Conservation (phyloP, 2,888 invertebrate species). For the Ceraclea dissimilis region DNA sequence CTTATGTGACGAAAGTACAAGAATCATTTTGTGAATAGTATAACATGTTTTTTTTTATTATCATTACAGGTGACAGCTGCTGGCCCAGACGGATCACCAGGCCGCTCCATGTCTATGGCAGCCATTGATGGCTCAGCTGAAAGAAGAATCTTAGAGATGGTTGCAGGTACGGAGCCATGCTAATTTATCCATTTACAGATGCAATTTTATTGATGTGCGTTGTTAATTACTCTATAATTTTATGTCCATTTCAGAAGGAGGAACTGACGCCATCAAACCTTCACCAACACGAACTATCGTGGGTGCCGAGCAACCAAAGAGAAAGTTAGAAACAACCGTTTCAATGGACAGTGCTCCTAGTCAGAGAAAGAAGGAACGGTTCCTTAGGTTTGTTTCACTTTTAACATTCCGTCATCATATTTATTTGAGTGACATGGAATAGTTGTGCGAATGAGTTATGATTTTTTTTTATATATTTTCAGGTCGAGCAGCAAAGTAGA, state of each 20-base stretch:
- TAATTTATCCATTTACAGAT: neutral
- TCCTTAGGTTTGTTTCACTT: conserved; percentile 14
- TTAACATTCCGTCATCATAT: no score
- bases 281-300: conserved; percentile 54
- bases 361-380: conserved; percentile 56
- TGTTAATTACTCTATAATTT: neutral
- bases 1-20: neutral
- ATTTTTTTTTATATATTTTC: no score
- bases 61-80: conserved; percentile 13
- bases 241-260: conserved; percentile 36
- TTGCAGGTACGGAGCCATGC: conserved; percentile 43
- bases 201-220: no score
- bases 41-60: no score
- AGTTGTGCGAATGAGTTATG: no score
- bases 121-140: conserved; percentile 52
- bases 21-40: no score
- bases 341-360: conserved; percentile 58
- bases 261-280: conserved; percentile 55
- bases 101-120: conserved; percentile 31
- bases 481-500: conserved; percentile 18
- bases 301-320: conserved; percentile 54
- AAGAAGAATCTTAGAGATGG: conserved; percentile 64
- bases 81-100: conserved; percentile 41
- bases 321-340: conserved; percentile 68
- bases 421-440: neutral